phyloP scores from a whole-genome alignment of 1,140 invertebrate species.

The Diachasmimorpha longicaudata region DNA sequence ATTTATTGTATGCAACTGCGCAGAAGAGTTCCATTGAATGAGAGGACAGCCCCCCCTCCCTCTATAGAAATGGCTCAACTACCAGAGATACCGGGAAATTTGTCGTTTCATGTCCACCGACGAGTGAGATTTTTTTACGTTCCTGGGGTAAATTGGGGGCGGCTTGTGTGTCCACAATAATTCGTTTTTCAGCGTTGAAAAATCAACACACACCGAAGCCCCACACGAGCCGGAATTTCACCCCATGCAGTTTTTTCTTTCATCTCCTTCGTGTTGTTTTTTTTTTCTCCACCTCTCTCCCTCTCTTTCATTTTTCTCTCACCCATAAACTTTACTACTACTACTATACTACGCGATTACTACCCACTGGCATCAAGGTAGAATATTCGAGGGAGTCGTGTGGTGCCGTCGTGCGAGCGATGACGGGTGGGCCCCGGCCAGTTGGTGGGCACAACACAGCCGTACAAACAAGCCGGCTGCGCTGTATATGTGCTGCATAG shows the following conservation, averaged over 20 bases:
- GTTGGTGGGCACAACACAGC: neutral
- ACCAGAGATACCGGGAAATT: neutral
- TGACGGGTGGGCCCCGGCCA: constrained; percentile 6
- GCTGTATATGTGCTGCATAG: neutral
- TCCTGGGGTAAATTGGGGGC: neutral
- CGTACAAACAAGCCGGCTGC: neutral
- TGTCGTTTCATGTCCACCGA: neutral
- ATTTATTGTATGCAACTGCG: neutral
- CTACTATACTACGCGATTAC: neutral
- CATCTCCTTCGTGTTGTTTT: neutral
- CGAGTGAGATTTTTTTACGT: neutral
- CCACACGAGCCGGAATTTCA: neutral
- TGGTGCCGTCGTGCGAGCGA: neutral
- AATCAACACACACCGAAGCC: neutral
- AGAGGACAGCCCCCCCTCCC: neutral
- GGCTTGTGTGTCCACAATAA: neutral
- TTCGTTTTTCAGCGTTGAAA: neutral
- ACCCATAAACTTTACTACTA: neutral
- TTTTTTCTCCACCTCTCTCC: neutral
- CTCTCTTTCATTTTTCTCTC: neutral
- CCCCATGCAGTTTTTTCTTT: neutral
- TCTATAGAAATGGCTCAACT: neutral
- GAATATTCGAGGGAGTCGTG: constrained; percentile 2
- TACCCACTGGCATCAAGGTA: neutral
- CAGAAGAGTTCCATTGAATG: neutral